Evolutionary conservation across 2,797 vertebrate genomes (phyloP), one percentile per base, ranked within the genome.

Genomic region (Gambelia wislizenii): DNA sequence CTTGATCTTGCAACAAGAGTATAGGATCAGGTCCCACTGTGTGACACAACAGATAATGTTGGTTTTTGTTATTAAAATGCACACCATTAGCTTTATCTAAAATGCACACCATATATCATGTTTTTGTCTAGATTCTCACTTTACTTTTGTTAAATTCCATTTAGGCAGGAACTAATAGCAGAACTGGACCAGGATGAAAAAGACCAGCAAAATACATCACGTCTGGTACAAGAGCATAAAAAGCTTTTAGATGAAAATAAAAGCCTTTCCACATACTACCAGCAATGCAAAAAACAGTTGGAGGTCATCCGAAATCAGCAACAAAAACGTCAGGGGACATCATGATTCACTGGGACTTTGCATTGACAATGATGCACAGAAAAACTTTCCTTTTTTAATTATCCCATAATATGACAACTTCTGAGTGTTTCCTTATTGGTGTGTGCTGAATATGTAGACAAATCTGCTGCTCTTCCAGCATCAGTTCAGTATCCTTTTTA

Each of bases 171-270:
- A 96, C 97, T 99, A 91, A 99, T 99, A 92, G 99, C 98, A 90
- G 99, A 99, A 97, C 98, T 99, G 97, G 99, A 99, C 98, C 99
- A 99, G 97, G 99, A 99, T 92, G 99, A 99, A 97, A 99, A 99
- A 97, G 99, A 99, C 97, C 99, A 99, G 98, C 99, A 99, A 97
- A 99, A 99, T 95, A 99, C 99, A 84, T 99, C 98, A 89, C 99
- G 99, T 91, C 97, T 99, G 96, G 99, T 99, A 94, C 99, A 99
- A 96, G 99, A 99, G 97, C 99, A 99, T 97, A 99, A 99, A 96
- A 99, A 99, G 97, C 98, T 99, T 91, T 97, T 99, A 96, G 99
- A 99, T 96, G 99, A 99, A 97, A 99, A 99, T 96, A 99, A 99
- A 97, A 99, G 99, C 96, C 98, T 99, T 95, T 99, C 98, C 94